Conservation (phyloP, 2,888 invertebrate species). For the Sussaba pulchella region DNA sequence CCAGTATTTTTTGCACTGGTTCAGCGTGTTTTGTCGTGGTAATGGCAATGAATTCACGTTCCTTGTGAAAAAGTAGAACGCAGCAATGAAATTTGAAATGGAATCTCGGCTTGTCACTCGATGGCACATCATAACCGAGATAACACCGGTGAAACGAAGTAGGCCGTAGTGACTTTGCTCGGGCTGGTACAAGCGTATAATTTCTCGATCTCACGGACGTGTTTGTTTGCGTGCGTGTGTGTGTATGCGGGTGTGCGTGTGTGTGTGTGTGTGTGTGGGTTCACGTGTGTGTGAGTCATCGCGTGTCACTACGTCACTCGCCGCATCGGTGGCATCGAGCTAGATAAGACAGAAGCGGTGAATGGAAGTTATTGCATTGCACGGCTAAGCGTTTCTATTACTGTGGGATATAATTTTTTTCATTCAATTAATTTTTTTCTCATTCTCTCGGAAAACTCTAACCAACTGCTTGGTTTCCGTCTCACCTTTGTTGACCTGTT, state of each 20-base stretch:
- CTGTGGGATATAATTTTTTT: neutral
- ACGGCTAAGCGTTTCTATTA: neutral
- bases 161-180: slow-evolving; percentile 21
- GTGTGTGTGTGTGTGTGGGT: neutral
- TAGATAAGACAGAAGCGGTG: slow-evolving; percentile 1
- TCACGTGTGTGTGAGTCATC: slow-evolving; percentile 8
- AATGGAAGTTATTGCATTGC: slow-evolving; percentile 2
- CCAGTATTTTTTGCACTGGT: neutral
- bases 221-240: neutral
- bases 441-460: too few species aligned
- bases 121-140: slow-evolving; percentile 24
- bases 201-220: slow-evolving; percentile 19
- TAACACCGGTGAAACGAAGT: slow-evolving; percentile 26
- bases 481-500: too few species aligned
- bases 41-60: neutral
- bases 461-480: too few species aligned
- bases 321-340: neutral
- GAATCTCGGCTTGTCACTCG: slow-evolving; percentile 32
- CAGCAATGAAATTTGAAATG: neutral
- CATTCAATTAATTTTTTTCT: too few species aligned
- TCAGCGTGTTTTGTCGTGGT: neutral
- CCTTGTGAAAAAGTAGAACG: neutral
- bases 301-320: neutral
- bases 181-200: slow-evolving; percentile 14
- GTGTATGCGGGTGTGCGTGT: neutral